Base-by-base conservation (phyloP, 2,888 invertebrate genomes). In the Cephus runcator region DNA sequence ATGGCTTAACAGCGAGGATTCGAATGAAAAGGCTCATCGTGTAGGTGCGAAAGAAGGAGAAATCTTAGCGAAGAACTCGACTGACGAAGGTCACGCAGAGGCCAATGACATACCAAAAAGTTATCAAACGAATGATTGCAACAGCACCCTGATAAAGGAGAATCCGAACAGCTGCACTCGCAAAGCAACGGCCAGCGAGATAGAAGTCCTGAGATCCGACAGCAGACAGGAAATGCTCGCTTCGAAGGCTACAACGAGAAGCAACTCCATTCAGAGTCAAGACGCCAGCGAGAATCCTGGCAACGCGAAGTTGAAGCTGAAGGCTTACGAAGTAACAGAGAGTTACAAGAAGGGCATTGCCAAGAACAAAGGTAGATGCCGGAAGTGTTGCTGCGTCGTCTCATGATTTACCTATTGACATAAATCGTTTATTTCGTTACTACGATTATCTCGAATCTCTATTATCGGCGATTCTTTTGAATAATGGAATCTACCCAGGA, bases 351-450 rank as follows among this genome's bases (percentile, higher is more conserved):
- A 84, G 33, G 86, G 88, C 69, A 87, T 89, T 73, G 82, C 84
- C 11, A 83, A 76, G n/a, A 86, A 85, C 76, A 87, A 86, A 77
- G 79, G 85, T n/a, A 86, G 81, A 80, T 88, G 90, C 79, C 83
- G 84, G 76, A 88, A 87, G 78, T 89, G 88, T 79, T 91, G 91
- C 81, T 91, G 91, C 83, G 85, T 85, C 23, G 74, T 89, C 73
- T 87, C 85, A 31, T 88, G 82, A 84, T 75, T 30, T 35, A 12
- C 31, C 3, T 4, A 4, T 33, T 34, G n/a, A 69, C n/a, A 1
- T 69, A n/a, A n/a, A 3, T 9, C 34, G 6, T 15, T 40, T 40
- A 40, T 40, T 15, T 6, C 4, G 12, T 40, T 12, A 40, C 40
- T 6, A 0, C 40, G 15, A 40, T 40, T 40, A 40, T 40, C 40